These are phyloP conservation scores for Flabesymbios commensalis DNA, from an alignment of 2,888 invertebrate species.

Conservation along the genomic window DNA sequence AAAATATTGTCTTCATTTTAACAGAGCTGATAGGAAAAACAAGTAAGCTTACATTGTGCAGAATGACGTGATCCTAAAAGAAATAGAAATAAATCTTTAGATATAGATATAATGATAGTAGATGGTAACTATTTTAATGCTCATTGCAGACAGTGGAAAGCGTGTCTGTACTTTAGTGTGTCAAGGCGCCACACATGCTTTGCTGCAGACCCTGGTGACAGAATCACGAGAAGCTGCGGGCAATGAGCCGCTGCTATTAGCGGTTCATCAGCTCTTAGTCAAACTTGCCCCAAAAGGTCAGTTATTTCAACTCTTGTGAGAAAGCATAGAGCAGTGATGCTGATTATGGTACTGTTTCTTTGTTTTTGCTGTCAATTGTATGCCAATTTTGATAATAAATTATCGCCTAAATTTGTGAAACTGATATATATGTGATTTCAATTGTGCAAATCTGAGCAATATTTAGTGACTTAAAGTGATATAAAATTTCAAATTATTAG, in stretches of 20 bases:
- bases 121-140: background rate
- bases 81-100: too few relatives aligned
- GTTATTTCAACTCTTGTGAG: background rate
- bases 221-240: conserved; percentile 41
- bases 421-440: too few relatives aligned
- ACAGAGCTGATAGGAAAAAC: conserved; percentile 53
- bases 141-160: conserved; percentile 45
- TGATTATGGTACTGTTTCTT: too few relatives aligned
- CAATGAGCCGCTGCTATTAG: conserved; percentile 46
- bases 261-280: conserved; percentile 52
- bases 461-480: too few relatives aligned
- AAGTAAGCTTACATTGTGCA: conserved; percentile 45
- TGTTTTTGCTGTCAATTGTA: too few relatives aligned
- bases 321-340: background rate
- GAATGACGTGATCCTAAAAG: too few relatives aligned
- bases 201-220: conserved; percentile 49
- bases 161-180: conserved; percentile 48
- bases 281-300: conserved; percentile 57
- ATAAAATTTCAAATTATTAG: too few relatives aligned
- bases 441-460: too few relatives aligned
- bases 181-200: conserved; percentile 50
- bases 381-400: too few relatives aligned
- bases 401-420: too few relatives aligned
- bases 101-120: too few relatives aligned
- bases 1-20: conserved; percentile 50